Evolutionary conservation across 2,888 invertebrate species (phyloP).

Genomic region (Lamellibrachia satsuma): DNA sequence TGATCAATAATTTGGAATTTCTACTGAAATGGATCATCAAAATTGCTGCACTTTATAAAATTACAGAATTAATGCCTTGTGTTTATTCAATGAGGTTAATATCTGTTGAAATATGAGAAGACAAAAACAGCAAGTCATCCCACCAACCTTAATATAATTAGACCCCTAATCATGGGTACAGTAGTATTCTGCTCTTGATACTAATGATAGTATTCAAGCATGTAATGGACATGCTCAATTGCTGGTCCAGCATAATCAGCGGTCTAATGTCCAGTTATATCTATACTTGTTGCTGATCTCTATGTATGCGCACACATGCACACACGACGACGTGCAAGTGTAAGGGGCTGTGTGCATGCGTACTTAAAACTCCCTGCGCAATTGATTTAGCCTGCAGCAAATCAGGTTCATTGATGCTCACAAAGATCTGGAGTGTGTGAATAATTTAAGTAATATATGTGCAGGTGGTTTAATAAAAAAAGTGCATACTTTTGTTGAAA

Average conservation of each 20-base stretch:
- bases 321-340: background rate
- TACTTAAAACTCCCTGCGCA: background rate
- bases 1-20: no score
- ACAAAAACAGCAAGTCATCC: background rate
- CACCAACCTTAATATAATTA: background rate
- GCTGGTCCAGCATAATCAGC: background rate
- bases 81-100: no score
- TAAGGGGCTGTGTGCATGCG: background rate
- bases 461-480: no score
- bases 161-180: background rate
- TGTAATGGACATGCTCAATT: background rate
- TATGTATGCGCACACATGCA: background rate
- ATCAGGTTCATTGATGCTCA: no score
- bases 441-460: no score
- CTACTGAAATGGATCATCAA: no score
- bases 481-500: no score
- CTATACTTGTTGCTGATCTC: background rate
- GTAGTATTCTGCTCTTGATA: background rate
- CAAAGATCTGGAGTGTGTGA: no score
- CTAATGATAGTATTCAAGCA: background rate
- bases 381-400: background rate
- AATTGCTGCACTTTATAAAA: no score
- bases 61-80: no score
- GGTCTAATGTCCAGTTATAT: background rate
- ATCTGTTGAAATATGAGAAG: no score